Conservation (phyloP, 2,888 invertebrate species). For the Anodontia alba region DNA sequence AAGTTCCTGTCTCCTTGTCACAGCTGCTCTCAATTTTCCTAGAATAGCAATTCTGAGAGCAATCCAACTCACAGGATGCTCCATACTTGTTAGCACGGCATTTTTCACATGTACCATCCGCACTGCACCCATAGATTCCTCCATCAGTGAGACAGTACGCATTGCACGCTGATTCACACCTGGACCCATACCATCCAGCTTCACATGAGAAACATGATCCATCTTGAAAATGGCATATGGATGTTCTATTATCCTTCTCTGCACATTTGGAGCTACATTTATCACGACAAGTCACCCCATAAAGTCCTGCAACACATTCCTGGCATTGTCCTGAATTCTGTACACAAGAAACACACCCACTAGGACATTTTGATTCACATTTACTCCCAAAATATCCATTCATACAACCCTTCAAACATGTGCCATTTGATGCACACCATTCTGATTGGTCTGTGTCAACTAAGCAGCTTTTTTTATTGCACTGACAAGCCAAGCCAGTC, state of each 20-base stretch:
- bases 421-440: conserved; percentile 46
- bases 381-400: conserved; percentile 20
- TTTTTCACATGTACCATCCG: neutral
- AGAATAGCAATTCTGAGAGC: neutral
- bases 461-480: conserved; percentile 29
- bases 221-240: conserved; percentile 13
- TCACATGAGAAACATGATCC: conserved; percentile 26
- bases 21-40: conserved; percentile 9
- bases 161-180: conserved; percentile 29
- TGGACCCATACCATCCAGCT: conserved; percentile 27
- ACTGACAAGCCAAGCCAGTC: conserved; percentile 35
- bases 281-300: neutral
- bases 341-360: conserved; percentile 19
- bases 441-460: neutral
- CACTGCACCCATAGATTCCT: neutral
- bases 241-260: neutral
- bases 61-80: neutral
- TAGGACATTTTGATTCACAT: conserved; percentile 24
- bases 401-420: conserved; percentile 43
- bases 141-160: conserved; percentile 2
- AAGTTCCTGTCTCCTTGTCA: conserved; percentile 37
- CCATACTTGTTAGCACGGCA: neutral
- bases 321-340: conserved; percentile 20
- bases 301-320: neutral
- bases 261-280: neutral